phyloP scores from a whole-genome alignment of 2,113 vertebrate genomes.

The Eulemur macaco region DNA sequence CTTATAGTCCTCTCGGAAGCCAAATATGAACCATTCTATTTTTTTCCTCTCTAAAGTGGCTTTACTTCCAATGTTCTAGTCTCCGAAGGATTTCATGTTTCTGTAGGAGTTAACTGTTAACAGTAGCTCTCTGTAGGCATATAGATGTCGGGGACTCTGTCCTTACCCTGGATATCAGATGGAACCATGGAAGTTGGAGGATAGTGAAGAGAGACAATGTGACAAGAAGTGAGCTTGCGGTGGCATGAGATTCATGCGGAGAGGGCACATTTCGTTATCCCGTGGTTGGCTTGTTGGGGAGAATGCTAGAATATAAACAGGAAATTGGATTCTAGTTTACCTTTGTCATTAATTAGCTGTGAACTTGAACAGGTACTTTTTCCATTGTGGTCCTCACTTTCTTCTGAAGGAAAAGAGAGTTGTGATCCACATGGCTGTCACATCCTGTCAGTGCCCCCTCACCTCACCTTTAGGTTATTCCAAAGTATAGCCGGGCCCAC shows the following conservation, averaged over 20 bases:
- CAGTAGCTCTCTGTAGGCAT: background rate
- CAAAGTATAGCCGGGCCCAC: background rate
- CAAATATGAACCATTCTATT: background rate
- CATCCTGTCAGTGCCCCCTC: background rate
- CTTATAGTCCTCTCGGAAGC: background rate
- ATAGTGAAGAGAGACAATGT: background rate
- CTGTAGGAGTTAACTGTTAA: background rate
- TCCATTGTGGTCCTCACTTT: background rate
- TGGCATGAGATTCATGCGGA: background rate
- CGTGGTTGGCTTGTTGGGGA: background rate
- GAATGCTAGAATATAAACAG: background rate
- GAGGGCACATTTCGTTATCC: background rate
- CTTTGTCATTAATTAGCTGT: background rate
- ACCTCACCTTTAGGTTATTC: background rate
- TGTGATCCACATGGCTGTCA: background rate
- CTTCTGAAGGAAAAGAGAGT: background rate
- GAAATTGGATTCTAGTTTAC: background rate
- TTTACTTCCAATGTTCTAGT: background rate
- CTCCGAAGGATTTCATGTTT: background rate
- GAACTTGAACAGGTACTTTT: background rate
- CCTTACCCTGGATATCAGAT: background rate
- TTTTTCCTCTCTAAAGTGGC: background rate
- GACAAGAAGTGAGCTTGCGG: background rate
- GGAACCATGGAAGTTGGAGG: background rate
- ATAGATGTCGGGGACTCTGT: too few relatives aligned